Evolutionary conservation across 2,888 invertebrate species (phyloP), one percentile per base, ranked within the genome.

Genomic region (Macropis europaea): DNA sequence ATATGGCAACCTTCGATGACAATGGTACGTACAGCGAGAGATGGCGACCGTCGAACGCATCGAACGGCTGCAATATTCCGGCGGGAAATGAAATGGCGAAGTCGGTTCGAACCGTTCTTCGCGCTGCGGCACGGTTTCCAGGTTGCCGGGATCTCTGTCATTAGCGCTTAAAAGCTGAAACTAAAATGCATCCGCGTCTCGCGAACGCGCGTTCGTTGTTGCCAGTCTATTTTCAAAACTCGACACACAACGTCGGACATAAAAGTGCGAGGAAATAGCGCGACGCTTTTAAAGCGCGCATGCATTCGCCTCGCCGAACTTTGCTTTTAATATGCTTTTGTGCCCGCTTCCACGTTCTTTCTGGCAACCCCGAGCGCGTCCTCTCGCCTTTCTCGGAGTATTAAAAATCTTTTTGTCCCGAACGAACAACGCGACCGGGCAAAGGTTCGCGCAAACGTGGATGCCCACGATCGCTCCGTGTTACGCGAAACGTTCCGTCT

Each of bases 201-300:
- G 11, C 11, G 11, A 43, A 43, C 11, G 9, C 9, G 43, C n/a
- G 22, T 28, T 38, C 54, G 28, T 40, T 40, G 40, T 26, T 15
- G 38, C 17, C 13, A 19, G 28, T 40, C 42, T 7, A 42, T 9
- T 42, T 54, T 42, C 19, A 24, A 42, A 34, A 19, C 26, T 9
- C 19, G 9, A 26, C 42, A 5, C 6, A 30, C 30, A 42, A 30
- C n/a, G 54, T 19, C 73, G 17, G 53, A 42, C 45, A 48, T 47
- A 67, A 73, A 73, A 73, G 61, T 60, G 42, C 56, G 47, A 50
- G 61, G 53, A 73, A 67, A 62, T 73, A 67, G 59, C 32, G 60
- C 2, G 24, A 52, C 17, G 47, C 66, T 73, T 73, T 73, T 73
- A 61, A 56, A 60, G 22, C 47, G 57, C 26, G 30, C 6, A 40